These are phyloP conservation scores for Chelidonichthys spinosus DNA, from an alignment of 2,797 vertebrate species.

Conservation along the genomic window DNA sequence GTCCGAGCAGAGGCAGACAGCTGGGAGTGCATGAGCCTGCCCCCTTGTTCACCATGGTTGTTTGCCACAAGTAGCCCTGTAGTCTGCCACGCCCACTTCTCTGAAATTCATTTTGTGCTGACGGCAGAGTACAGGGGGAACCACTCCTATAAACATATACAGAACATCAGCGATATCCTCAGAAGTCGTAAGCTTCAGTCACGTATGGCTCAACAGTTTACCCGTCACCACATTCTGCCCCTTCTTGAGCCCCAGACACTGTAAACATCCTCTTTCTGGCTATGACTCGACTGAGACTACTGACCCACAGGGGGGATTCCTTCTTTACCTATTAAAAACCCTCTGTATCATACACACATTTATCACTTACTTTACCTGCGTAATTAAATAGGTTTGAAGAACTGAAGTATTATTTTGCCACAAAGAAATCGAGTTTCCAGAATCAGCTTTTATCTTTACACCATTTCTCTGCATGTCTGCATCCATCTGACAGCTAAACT, in stretches of 20 bases:
- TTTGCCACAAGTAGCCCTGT: conserved; percentile 38
- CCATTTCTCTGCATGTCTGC: background rate
- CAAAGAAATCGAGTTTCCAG: background rate
- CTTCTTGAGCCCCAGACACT: conserved; percentile 43
- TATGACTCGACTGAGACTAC: conserved; percentile 9
- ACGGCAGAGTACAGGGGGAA: conserved; percentile 47
- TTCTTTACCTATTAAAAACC: conserved; percentile 29
- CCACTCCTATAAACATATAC: conserved; percentile 41
- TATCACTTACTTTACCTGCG: conserved; percentile 38
- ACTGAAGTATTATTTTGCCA: conserved; percentile 15
- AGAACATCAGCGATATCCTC: conserved; percentile 14
- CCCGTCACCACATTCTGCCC: conserved; percentile 33
- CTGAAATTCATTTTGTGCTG: conserved; percentile 67
- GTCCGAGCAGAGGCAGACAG: conserved; percentile 44
- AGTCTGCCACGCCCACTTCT: conserved; percentile 62
- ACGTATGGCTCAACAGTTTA: conserved; percentile 30
- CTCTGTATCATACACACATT: conserved; percentile 28
- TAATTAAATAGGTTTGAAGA: conserved; percentile 25
- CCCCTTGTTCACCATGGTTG: conserved; percentile 43
- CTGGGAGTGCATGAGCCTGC: conserved; percentile 44
- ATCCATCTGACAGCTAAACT: background rate
- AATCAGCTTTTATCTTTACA: conserved; percentile 11
- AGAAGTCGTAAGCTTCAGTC: conserved; percentile 14
- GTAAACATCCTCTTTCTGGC: conserved; percentile 51
- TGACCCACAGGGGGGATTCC: conserved; percentile 25